Conservation (phyloP, 2,888 invertebrate genomes). For the Dasysyrphus albostriatus region DNA sequence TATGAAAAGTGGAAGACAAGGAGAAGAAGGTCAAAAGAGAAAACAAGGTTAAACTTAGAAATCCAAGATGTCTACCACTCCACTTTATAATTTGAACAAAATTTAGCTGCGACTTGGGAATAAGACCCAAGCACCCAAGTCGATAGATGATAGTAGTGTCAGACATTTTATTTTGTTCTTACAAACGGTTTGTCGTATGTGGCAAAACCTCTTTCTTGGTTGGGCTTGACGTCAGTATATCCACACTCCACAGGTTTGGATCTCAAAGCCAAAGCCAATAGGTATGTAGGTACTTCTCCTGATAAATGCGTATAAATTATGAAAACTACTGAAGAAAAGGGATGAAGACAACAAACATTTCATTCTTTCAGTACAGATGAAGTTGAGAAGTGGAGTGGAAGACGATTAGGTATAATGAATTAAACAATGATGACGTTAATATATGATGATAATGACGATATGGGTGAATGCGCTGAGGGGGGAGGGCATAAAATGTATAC, state of each 20-base stretch:
- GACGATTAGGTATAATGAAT: no score
- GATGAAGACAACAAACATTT: slow-evolving; percentile 45
- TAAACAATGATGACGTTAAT: no score
- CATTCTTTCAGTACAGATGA: no score
- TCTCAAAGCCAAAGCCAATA: slow-evolving; percentile 1
- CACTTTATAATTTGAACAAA: not conserved
- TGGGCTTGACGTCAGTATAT: not conserved
- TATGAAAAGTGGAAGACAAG: not conserved
- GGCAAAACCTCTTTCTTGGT: not conserved
- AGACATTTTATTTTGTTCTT: not conserved
- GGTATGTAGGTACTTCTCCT: no score
- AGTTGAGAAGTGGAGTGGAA: no score
- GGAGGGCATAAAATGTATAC: no score
- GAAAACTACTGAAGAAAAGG: slow-evolving; percentile 56
- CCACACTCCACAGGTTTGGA: not conserved
- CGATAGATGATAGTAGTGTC: not conserved
- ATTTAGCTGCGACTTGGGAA: not conserved
- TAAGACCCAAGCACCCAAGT: not conserved
- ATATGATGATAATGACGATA: no score
- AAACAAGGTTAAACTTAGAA: slow-evolving; percentile 55
- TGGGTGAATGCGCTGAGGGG: no score
- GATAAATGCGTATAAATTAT: not conserved
- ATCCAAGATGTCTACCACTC: slow-evolving; percentile 60
- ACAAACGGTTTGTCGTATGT: not conserved
- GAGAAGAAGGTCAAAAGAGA: slow-evolving; percentile 58